Evolutionary conservation across 2,888 invertebrate species (phyloP).

Genomic region (Cinara cedri): DNA sequence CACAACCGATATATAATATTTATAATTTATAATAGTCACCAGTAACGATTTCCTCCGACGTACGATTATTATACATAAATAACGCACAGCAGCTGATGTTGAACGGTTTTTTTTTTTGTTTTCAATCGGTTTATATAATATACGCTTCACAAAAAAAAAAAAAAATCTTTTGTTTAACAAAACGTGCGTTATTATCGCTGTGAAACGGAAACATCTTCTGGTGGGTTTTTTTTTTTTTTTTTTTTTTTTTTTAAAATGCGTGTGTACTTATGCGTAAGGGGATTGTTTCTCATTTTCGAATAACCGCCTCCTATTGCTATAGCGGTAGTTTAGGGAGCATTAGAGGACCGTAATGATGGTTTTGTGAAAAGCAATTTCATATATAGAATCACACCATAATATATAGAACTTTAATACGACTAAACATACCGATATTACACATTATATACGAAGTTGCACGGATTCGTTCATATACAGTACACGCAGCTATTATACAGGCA

Average conservation of each 20-base stretch:
- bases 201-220: not conserved
- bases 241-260: constrained; percentile 20
- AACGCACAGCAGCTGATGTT: not conserved
- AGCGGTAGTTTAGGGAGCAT: not conserved
- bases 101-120: not conserved
- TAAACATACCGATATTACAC: too few species aligned
- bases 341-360: constrained; percentile 22
- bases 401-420: not conserved
- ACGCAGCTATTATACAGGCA: too few species aligned
- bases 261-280: constrained; percentile 24
- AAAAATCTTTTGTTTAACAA: not conserved
- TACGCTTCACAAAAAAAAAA: not conserved
- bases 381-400: not conserved
- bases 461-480: not conserved
- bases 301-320: not conserved
- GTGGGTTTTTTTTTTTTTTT: not conserved
- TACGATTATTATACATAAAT: not conserved
- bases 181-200: not conserved
- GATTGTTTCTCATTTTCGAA: constrained; percentile 28
- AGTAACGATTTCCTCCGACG: not conserved
- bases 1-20: too few species aligned
- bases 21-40: too few species aligned
- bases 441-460: too few species aligned
- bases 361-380: constrained; percentile 44
- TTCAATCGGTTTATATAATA: not conserved